Evolutionary conservation across 53 echinoderm and acorn worm genomes (phyloP).

Genomic region (Apostichopus leukothele): DNA sequence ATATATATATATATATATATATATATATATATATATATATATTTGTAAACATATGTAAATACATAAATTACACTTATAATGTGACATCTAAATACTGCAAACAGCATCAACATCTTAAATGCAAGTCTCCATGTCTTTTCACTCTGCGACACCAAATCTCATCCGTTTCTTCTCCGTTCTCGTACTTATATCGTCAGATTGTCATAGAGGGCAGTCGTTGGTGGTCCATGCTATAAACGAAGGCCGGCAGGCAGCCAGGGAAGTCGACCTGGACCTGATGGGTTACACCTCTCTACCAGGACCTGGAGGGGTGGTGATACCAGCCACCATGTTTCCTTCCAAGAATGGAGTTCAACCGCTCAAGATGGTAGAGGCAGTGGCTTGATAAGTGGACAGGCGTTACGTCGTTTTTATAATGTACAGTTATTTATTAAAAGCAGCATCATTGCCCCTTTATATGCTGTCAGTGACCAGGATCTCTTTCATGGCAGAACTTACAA

Average conservation of each 20-base stretch:
- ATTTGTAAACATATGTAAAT: too few species aligned
- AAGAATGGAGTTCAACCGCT: neutral
- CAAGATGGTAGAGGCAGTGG: neutral
- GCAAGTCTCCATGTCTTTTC: too few species aligned
- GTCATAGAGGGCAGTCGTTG: slow-evolving; percentile 91
- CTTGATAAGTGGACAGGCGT: neutral
- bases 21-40: too few species aligned
- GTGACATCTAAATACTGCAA: too few species aligned
- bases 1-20: too few species aligned
- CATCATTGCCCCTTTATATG: too few species aligned
- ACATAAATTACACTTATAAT: too few species aligned
- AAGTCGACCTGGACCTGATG: slow-evolving; percentile 95
- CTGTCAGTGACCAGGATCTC: too few species aligned
- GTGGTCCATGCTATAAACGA: slow-evolving; percentile 98
- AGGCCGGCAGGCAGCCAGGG: slow-evolving; percentile 97
- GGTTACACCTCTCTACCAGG: slow-evolving; percentile 88
- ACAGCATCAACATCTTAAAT: too few species aligned
- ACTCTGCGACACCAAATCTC: neutral
- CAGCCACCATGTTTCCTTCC: slow-evolving; percentile 42
- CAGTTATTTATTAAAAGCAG: too few species aligned
- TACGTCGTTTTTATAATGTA: too few species aligned
- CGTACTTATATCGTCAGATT: slow-evolving; percentile 61
- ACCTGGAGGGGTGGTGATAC: slow-evolving; percentile 91
- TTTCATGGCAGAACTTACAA: too few species aligned
- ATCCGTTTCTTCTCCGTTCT: neutral